Conservation (phyloP, 2,888 invertebrate genomes). For the Sylvicola fuscatus region DNA sequence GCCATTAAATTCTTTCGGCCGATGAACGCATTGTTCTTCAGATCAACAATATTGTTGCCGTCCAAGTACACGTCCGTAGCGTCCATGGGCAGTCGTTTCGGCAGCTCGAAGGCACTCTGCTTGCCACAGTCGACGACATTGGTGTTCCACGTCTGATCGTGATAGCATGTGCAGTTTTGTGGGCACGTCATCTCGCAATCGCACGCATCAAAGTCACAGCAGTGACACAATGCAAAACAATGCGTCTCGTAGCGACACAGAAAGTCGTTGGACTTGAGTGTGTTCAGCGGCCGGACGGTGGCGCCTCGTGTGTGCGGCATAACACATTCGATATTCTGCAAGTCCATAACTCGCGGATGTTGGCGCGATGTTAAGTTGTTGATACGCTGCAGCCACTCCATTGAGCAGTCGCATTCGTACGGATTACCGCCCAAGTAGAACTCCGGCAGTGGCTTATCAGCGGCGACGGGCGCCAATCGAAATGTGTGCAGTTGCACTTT, state of each 20-base stretch:
- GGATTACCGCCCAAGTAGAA: constrained; percentile 86
- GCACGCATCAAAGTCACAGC: constrained; percentile 90
- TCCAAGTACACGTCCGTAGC: constrained; percentile 84
- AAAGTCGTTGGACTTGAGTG: constrained; percentile 64
- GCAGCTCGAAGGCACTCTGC: constrained; percentile 24
- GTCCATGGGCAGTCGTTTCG: constrained; percentile 79
- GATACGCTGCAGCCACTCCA: constrained; percentile 86
- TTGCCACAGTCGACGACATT: constrained; percentile 83
- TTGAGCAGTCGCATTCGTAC: constrained; percentile 83
- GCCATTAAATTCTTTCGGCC: constrained; percentile 76
- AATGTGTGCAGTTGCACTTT: constrained; percentile 65
- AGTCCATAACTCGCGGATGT: constrained; percentile 73
- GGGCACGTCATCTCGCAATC: constrained; percentile 96
- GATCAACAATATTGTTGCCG: constrained; percentile 66
- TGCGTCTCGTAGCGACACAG: constrained; percentile 82
- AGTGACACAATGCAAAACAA: constrained; percentile 87
- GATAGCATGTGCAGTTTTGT: constrained; percentile 81
- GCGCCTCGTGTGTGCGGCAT: constrained; percentile 67
- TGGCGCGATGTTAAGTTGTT: constrained; percentile 71
- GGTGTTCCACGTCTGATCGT: constrained; percentile 83
- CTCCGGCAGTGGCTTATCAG: constrained; percentile 57
- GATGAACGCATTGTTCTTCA: constrained; percentile 75
- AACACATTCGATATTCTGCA: constrained; percentile 73
- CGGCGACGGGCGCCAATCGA: constrained; percentile 50
- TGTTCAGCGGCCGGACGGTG: constrained; percentile 54